Evolutionary conservation across 2,797 vertebrate genomes (phyloP).

Genomic region (Chelonia mydas): DNA sequence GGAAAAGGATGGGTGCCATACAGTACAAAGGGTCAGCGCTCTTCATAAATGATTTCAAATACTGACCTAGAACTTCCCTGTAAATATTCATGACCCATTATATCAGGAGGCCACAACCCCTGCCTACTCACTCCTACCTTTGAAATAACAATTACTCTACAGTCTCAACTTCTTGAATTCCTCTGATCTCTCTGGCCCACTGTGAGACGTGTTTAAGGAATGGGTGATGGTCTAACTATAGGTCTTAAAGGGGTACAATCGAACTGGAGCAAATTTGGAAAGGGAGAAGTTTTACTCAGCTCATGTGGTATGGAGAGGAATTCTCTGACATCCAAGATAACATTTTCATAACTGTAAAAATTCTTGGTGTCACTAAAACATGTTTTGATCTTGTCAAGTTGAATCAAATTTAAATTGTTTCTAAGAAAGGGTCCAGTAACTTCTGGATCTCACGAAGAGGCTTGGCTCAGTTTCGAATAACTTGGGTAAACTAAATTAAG

Average conservation of each 20-base stretch:
- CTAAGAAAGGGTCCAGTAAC: background rate
- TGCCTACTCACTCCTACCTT: background rate
- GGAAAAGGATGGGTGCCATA: background rate
- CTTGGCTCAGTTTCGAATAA: background rate
- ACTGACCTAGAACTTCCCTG: background rate
- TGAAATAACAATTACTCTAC: background rate
- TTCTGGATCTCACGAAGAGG: background rate
- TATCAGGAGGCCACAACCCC: background rate
- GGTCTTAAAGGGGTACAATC: background rate
- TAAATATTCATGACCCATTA: background rate
- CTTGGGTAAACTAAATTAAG: background rate
- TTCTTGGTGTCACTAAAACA: fast-evolving
- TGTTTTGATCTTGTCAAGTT: fast-evolving
- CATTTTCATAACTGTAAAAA: background rate
- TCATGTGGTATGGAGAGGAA: background rate
- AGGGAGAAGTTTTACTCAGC: background rate
- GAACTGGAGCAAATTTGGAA: background rate
- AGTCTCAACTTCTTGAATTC: background rate
- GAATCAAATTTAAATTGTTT: background rate
- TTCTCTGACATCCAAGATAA: background rate
- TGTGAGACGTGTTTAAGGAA: background rate
- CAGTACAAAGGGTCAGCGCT: background rate
- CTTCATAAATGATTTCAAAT: background rate
- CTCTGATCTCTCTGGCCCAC: background rate
- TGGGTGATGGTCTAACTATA: background rate